A percentile compares a stretch with the other conserved stretches of the same genome.
phyloP scores from a whole-genome alignment of 1,140 invertebrate genomes.

The Heterodera carotae region DNA sequence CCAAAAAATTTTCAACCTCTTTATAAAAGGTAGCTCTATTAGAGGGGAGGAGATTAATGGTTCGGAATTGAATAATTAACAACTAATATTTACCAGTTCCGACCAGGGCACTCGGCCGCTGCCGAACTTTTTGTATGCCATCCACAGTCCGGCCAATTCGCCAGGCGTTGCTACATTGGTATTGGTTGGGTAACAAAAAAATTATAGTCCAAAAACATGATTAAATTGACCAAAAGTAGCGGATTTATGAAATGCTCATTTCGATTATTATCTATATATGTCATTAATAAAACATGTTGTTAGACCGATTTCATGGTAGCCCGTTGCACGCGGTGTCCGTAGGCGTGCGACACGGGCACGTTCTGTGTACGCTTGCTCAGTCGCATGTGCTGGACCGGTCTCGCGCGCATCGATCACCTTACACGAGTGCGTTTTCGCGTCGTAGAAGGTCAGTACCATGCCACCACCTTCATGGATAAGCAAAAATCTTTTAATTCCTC shows the following conservation, averaged over 20 bases:
- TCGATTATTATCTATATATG: slow-evolving; percentile 13
- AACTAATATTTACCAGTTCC: neutral
- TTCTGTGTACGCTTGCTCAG: slow-evolving; percentile 71
- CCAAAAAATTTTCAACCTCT: no score
- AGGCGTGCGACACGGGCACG: slow-evolving; percentile 30
- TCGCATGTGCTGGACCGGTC: slow-evolving; percentile 75
- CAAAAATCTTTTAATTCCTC: no score
- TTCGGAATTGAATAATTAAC: no score
- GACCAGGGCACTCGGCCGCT: slow-evolving; percentile 65
- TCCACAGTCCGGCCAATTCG: slow-evolving; percentile 83
- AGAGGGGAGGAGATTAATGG: no score
- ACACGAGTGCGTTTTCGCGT: slow-evolving; percentile 56
- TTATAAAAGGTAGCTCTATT: no score
- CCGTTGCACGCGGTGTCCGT: neutral
- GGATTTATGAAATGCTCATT: no score
- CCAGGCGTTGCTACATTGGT: slow-evolving; percentile 84
- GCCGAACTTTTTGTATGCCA: slow-evolving; percentile 79
- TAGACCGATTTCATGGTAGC: neutral
- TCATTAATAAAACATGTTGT: slow-evolving; percentile 12
- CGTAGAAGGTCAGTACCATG: slow-evolving; percentile 23
- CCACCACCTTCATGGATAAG: no score
- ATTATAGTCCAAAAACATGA: neutral
- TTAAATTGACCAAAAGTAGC: slow-evolving; percentile 68
- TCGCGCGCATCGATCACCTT: slow-evolving; percentile 76
- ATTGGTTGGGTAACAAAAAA: no score